These are phyloP conservation scores for Globodera rostochiensis DNA, from an alignment of 1,140 invertebrate genomes.

Conservation along the genomic window DNA sequence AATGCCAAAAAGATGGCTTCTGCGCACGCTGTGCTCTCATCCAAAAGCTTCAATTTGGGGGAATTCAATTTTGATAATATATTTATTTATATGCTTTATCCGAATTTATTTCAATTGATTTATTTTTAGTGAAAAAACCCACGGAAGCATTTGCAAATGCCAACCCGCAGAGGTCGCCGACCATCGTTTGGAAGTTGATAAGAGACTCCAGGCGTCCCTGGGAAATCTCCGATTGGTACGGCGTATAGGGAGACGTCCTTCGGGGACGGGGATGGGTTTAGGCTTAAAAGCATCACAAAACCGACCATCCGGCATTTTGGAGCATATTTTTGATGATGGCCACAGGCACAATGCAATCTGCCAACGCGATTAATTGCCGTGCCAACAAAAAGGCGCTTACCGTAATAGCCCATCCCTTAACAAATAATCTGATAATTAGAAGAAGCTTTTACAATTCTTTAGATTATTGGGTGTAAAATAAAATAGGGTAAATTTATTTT, in stretches of 20 bases:
- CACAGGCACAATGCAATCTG: slow-evolving; percentile 77
- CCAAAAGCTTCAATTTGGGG: slow-evolving; percentile 72
- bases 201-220: slow-evolving; percentile 92
- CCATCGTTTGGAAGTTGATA: slow-evolving; percentile 96
- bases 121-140: not conserved
- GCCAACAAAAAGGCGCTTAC: slow-evolving; percentile 71
- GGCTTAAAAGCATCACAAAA: slow-evolving; percentile 16
- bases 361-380: not conserved
- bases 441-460: not conserved
- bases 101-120: no score
- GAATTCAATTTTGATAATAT: slow-evolving; percentile 90
- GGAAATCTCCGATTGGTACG: slow-evolving; percentile 82
- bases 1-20: slow-evolving; percentile 88
- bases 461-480: no score
- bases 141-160: slow-evolving; percentile 87
- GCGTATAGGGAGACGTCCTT: slow-evolving; percentile 69
- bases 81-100: no score
- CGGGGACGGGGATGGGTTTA: slow-evolving; percentile 27
- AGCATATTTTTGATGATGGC: slow-evolving; percentile 95
- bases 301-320: slow-evolving; percentile 97
- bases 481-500: not conserved
- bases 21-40: slow-evolving; percentile 95
- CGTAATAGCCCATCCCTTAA: slow-evolving; percentile 86
- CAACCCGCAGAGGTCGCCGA: slow-evolving; percentile 88
- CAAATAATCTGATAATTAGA: slow-evolving; percentile 10